Base-by-base conservation (phyloP, 2,113 vertebrate species). In the Laticauda laticaudata region DNA sequence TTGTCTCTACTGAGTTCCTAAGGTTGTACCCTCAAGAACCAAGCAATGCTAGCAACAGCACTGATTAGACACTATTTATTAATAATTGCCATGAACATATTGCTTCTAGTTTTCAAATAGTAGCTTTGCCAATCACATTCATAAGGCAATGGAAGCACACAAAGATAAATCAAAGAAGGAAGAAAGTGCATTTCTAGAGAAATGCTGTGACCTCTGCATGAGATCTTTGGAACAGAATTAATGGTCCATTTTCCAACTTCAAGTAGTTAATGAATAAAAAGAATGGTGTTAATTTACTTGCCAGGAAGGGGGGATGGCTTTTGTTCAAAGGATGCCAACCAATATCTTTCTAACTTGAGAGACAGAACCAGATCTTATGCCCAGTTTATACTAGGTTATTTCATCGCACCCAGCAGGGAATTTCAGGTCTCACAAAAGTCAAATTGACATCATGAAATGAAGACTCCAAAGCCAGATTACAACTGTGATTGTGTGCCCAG, bases 1-100 rank as follows among this genome's bases (percentile, higher is more conserved):
- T 0, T 0, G 4, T 48, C 0, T 56, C 34, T 34, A 87, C 10
- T 14, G 29, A 48, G 9, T 21, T 87, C 43, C 55, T 57, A 5
- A 61, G 81, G 20, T 51, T 91, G 48, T 57, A 24, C 59, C 43
- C 26, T 24, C 21, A 48, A 34, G 18, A 9, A 15, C n/a, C 21
- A 61, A 92, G 10, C 8, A 92, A 29, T 0, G 0, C 0, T 6
- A 1, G 45, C 86, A 2, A 51, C 23, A 90, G 23, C 12, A 45
- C 51, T 54, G 45, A 24, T 14, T 23, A 56, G 24, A 39, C 81
- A 85, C 53, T 3, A 24, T 21, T 69, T 51, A 88, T 56, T 29
- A 86, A 39, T 56, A 23, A 39, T 88, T 34, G 53, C n/a, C 54
- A 48, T 6, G 10, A 48, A 48, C 85, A 86, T 86, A 29, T 69